Base-by-base conservation (phyloP, 2,113 vertebrate species). In the Suncus etruscus region DNA sequence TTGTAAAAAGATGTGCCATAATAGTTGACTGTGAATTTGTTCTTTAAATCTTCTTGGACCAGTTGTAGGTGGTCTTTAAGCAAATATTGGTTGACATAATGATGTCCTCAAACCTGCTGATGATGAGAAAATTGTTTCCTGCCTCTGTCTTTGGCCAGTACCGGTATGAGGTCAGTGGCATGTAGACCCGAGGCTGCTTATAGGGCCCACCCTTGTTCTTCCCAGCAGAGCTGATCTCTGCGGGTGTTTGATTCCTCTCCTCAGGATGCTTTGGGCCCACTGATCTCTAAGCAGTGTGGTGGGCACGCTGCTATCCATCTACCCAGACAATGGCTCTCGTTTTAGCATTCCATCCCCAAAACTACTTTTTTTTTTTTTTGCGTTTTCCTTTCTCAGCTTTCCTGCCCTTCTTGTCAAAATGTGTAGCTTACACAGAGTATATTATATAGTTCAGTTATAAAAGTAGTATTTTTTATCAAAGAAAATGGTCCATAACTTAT, bases 391-490 rank as follows among this genome's bases (percentile, higher is more conserved):
- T 63, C 16, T 65, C 24, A 77, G 0, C 15, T 39, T 88, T 93
- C 61, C 82, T 85, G 66, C 15, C 20, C 7, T 29, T 29, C 45
- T 92, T 85, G 15, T 89, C 70, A 79, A 91, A 80, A 27, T 69
- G 1, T 77, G 15, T 87, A 79, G 39, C 24, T 90, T 89, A 86
- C 0, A 63, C 2, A 92, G 6, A 61, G 85, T 93, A 61, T 83
- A 72, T 85, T 39, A 39, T 39, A 39, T 39, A 39, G 39, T 93
- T 92, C 81, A 78, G 87, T 85, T 89, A 51, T 79, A 54, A 85
- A 93, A 91, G 91, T 78, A 86, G 61, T 58, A 95, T 69, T 58
- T 94, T 68, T 79, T 47, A 79, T 31, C 65, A 92, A 91, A 86
- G 68, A 32, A 93, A 92, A 86, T 65, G 11, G 45, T 8, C 15